Base-by-base conservation (phyloP, 1,140 invertebrate species). In the Megalonaias nervosa region DNA sequence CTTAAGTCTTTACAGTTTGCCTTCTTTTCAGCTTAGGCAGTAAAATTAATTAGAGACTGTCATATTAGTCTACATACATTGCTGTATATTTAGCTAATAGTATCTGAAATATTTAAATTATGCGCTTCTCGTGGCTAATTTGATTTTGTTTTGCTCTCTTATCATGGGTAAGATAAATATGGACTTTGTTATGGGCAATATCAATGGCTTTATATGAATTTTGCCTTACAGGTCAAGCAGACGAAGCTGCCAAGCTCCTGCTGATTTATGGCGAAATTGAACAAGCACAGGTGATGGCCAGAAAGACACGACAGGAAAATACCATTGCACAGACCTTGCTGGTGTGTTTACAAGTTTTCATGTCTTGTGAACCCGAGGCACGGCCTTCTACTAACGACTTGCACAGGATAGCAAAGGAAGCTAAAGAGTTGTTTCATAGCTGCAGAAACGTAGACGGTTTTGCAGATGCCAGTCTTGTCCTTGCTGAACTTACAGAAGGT, bases 231-330 rank as follows among this genome's bases (percentile, higher is more conserved):
- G 84, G 77, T n/a, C 64, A 82, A 21, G 66, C 62, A 48, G 69
- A 71, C 16, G 74, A 81, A 21, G 85, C 85, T 15, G 78, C 81
- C 2, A 66, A 73, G 23, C 38, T 83, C 14, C 77, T 83, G 38
- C 38, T 81, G 31, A 70, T 62, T 38, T 59, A 71, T 67, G 84
- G 84, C 0, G 57, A 77, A 38, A 75, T 72, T 16, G 65, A 74
- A 4, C 61, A 87, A 64, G 84, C 84, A 21, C 48, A 82, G 31
- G 60, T 70, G 12, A 79, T 61, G 70, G 81, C 84, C 14, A 71
- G 71, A 62, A 61, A 79, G 17, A 69, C 75, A 13, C 21, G 59
- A 15, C 64, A 78, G n/a, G 78, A 81, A 65, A 62, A 77, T 48
- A 23, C 76, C 17, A 75, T 77, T 16, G 85, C 81, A 2, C 48